Conservation (phyloP, 2,113 vertebrate genomes). For the Actenoides hombroni region DNA sequence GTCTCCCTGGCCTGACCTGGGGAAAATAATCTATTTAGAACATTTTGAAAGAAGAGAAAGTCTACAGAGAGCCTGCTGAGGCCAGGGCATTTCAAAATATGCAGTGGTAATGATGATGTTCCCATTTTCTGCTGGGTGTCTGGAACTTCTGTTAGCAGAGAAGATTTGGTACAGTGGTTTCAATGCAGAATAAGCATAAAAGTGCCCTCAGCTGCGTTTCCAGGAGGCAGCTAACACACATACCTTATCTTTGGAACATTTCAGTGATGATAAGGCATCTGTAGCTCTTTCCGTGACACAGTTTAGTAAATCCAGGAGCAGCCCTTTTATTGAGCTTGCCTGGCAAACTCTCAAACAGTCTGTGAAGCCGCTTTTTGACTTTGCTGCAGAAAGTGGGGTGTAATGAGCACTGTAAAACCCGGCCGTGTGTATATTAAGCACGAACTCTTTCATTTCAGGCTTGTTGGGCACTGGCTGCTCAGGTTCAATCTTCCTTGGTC, state of each 20-base stretch:
- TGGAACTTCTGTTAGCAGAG: background rate
- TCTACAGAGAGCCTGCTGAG: background rate
- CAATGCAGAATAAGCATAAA: background rate
- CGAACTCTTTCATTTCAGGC: background rate
- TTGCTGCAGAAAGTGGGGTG: background rate
- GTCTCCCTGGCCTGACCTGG: background rate
- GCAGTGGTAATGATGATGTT: background rate
- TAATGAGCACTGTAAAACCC: background rate
- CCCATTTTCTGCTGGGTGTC: background rate
- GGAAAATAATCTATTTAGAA: background rate
- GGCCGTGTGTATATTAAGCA: background rate
- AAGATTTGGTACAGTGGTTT: background rate
- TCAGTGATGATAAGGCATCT: slow-evolving; percentile 38
- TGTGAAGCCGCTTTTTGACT: background rate
- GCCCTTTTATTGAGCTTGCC: background rate
- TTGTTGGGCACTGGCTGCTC: background rate
- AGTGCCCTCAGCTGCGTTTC: background rate
- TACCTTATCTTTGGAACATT: slow-evolving; percentile 27
- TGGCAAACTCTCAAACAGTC: background rate
- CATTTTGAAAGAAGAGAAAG: background rate
- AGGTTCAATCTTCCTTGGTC: background rate
- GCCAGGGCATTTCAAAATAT: background rate
- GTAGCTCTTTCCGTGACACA: slow-evolving; percentile 25
- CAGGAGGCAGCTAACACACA: background rate
- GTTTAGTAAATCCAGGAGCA: slow-evolving; percentile 6